Conservation (phyloP, 2,797 vertebrate genomes). For the Hoplostethus atlanticus region DNA sequence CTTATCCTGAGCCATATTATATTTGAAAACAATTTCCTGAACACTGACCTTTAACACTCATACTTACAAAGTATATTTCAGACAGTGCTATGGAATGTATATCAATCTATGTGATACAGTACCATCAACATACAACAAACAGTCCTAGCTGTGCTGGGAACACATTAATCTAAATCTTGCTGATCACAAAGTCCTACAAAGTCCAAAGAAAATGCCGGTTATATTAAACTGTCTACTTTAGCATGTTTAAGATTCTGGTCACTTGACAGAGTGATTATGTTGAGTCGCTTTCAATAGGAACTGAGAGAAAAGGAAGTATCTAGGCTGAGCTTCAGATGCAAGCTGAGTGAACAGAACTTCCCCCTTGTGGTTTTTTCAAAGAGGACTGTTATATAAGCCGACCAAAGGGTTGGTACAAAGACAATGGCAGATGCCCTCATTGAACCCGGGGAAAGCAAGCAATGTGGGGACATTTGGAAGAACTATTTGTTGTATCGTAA, state of each 20-base stretch:
- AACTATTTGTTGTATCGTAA: slow-evolving; percentile 23
- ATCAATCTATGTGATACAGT: slow-evolving; percentile 1
- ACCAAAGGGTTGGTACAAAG: slow-evolving; percentile 48
- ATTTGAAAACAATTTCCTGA: too few species aligned
- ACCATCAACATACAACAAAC: not conserved
- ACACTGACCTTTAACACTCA: not conserved
- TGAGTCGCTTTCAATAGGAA: slow-evolving; percentile 47
- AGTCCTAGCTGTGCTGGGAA: slow-evolving; percentile 1
- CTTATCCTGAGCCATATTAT: too few species aligned
- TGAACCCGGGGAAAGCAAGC: slow-evolving; percentile 44
- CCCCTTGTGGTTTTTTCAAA: slow-evolving; percentile 53
- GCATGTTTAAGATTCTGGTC: slow-evolving; percentile 62
- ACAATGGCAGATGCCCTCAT: slow-evolving; percentile 57
- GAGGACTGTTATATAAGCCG: slow-evolving; percentile 77
- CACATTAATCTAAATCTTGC: slow-evolving; percentile 36
- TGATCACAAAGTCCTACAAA: slow-evolving; percentile 37
- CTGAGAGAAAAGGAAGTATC: slow-evolving; percentile 66
- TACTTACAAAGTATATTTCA: slow-evolving; percentile 1
- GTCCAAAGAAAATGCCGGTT: slow-evolving; percentile 31
- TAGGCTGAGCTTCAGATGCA: slow-evolving; percentile 57
- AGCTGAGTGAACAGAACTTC: slow-evolving; percentile 63
- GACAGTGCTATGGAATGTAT: not conserved
- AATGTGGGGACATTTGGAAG: slow-evolving; percentile 12
- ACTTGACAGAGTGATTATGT: slow-evolving; percentile 8
- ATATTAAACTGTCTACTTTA: slow-evolving; percentile 42